A percentile compares a stretch with the other conserved stretches of the same genome.
Conservation (phyloP, 2,888 invertebrate genomes). For the Leptarthrus brevirostris region DNA sequence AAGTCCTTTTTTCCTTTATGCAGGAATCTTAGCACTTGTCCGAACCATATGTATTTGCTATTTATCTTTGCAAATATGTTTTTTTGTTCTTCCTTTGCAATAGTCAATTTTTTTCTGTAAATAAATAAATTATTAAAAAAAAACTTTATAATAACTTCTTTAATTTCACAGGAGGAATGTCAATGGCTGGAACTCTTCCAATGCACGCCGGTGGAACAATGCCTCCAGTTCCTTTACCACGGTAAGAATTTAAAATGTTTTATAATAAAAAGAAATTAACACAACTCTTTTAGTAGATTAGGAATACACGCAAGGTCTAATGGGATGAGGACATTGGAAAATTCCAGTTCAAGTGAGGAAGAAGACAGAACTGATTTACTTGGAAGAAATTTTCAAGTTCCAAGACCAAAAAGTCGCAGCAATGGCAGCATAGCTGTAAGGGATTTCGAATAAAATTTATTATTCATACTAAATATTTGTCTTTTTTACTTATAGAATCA, state of each 20-base stretch:
- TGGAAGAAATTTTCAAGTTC: slow-evolving; percentile 79
- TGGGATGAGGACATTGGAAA: slow-evolving; percentile 69
- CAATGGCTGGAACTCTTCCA: slow-evolving; percentile 68
- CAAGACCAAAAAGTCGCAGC: slow-evolving; percentile 84
- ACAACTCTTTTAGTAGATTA: slow-evolving; percentile 61
- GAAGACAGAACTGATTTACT: slow-evolving; percentile 83
- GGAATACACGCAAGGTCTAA: slow-evolving; percentile 67
- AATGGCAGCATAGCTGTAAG: slow-evolving; percentile 70
- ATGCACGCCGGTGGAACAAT: slow-evolving; percentile 66
- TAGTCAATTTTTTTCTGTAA: too few species aligned
- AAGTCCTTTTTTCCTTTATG: too few species aligned
- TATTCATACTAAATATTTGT: neutral
- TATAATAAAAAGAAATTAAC: neutral
- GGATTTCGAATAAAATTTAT: too few species aligned
- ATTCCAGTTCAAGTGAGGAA: slow-evolving; percentile 72
- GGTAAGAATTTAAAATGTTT: too few species aligned
- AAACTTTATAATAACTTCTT: neutral
- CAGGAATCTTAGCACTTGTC: too few species aligned
- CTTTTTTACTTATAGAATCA: slow-evolving; percentile 75
- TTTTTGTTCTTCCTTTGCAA: too few species aligned
- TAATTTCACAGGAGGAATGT: slow-evolving; percentile 64
- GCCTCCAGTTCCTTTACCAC: slow-evolving; percentile 81
- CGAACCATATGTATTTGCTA: too few species aligned
- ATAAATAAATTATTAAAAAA: too few species aligned
- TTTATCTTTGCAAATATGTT: too few species aligned